A percentile compares a stretch with the other conserved stretches of the same genome.
Evolutionary conservation across 2,113 vertebrate genomes (phyloP).

Genomic region (Perca schrenkii): DNA sequence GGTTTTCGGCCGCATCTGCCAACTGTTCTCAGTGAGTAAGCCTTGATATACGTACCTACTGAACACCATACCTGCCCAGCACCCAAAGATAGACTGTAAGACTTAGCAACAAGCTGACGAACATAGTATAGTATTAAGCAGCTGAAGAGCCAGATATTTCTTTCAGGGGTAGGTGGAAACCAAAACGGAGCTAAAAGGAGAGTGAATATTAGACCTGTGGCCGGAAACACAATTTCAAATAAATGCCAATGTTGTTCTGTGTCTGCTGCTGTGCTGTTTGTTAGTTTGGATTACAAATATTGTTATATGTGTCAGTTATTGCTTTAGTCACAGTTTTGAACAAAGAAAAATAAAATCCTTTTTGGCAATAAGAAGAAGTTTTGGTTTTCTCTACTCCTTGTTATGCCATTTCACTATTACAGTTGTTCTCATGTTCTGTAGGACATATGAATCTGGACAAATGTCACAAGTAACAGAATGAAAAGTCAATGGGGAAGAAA

Average conservation of each 20-base stretch:
- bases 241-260: neutral
- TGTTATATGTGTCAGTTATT: neutral
- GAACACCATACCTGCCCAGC: neutral
- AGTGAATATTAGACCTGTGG: neutral
- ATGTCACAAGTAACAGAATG: slow-evolving; percentile 24
- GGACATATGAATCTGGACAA: slow-evolving; percentile 15
- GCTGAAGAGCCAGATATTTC: neutral
- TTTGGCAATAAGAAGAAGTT: neutral
- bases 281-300: too few relatives aligned
- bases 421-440: neutral
- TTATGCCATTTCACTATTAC: neutral
- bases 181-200: neutral
- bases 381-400: neutral
- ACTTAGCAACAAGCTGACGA: neutral
- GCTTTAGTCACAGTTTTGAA: neutral
- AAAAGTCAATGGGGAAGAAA: slow-evolving; percentile 27
- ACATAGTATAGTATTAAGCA: neutral
- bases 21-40: neutral
- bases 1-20: neutral
- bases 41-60: neutral
- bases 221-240: neutral
- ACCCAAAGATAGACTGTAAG: neutral
- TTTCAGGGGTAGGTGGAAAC: neutral
- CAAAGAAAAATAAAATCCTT: neutral
- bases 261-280: neutral